A percentile compares a stretch with the other conserved stretches of the same genome.
These are phyloP conservation scores for Brotula barbata DNA, from an alignment of 2,797 vertebrate genomes.

Conservation along the genomic window DNA sequence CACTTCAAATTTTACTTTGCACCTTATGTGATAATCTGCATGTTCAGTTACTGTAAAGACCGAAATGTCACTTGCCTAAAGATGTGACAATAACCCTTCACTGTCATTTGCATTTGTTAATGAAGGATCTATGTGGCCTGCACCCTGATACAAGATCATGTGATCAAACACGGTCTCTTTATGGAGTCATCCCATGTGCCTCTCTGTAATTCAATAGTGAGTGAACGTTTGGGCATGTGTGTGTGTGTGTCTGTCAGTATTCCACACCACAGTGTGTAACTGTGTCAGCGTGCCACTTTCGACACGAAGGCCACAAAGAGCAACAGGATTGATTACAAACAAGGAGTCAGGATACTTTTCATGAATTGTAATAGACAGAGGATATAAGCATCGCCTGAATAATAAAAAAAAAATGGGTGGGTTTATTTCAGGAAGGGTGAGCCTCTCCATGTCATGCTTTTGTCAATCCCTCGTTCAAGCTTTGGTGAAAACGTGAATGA, in stretches of 20 bases:
- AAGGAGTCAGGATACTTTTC: conserved; percentile 14
- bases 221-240: background rate
- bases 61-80: background rate
- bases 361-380: conserved; percentile 26
- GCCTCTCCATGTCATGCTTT: background rate
- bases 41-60: background rate
- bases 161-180: background rate
- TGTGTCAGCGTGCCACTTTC: conserved; percentile 15
- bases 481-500: conserved; percentile 12
- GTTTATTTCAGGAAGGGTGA: background rate
- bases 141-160: background rate
- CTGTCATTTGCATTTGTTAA: background rate
- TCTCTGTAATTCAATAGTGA: conserved; percentile 1
- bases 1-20: too few species aligned
- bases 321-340: conserved; percentile 21
- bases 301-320: conserved; percentile 12
- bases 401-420: background rate
- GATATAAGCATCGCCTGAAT: background rate
- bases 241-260: background rate
- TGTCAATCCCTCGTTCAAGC: background rate
- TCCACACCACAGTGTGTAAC: background rate
- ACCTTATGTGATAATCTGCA: too few species aligned
- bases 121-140: background rate
- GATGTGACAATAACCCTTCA: background rate
- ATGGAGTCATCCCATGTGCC: background rate